A percentile compares a stretch with the other conserved stretches of the same genome.
Conservation (phyloP, 2,113 vertebrate species). For the Xiphias gladius region DNA sequence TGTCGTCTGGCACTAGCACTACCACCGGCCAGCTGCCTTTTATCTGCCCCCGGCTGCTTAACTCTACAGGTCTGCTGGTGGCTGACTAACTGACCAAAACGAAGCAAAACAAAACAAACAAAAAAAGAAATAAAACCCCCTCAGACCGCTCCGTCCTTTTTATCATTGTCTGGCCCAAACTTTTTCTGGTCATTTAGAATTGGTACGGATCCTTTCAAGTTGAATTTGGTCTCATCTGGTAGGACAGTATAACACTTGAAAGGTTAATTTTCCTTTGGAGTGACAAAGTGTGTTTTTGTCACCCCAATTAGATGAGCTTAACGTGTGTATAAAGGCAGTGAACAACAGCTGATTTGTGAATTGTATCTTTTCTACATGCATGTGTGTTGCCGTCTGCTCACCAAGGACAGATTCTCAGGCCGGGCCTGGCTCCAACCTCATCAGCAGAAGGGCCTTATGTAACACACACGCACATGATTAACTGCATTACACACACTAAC, state of each 20-base stretch:
- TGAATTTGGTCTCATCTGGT: neutral
- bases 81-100: neutral
- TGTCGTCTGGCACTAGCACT: slow-evolving; percentile 12
- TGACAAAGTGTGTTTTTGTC: neutral
- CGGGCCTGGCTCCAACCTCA: slow-evolving; percentile 8
- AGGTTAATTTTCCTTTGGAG: neutral
- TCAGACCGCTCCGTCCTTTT: neutral
- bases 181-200: no score
- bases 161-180: neutral
- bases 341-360: neutral
- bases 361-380: neutral
- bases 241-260: neutral
- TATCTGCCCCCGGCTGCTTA: slow-evolving; percentile 20
- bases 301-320: neutral
- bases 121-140: neutral
- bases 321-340: neutral
- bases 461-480: slow-evolving; percentile 21
- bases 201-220: no score
- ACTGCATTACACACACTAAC: slow-evolving; percentile 10
- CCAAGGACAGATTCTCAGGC: slow-evolving; percentile 4
- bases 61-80: slow-evolving; percentile 9
- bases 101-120: no score
- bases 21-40: slow-evolving; percentile 32
- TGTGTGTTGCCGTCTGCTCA: neutral
- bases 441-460: slow-evolving; percentile 12